Base-by-base conservation (phyloP, 2,113 vertebrate genomes). In the Struthio camelus region DNA sequence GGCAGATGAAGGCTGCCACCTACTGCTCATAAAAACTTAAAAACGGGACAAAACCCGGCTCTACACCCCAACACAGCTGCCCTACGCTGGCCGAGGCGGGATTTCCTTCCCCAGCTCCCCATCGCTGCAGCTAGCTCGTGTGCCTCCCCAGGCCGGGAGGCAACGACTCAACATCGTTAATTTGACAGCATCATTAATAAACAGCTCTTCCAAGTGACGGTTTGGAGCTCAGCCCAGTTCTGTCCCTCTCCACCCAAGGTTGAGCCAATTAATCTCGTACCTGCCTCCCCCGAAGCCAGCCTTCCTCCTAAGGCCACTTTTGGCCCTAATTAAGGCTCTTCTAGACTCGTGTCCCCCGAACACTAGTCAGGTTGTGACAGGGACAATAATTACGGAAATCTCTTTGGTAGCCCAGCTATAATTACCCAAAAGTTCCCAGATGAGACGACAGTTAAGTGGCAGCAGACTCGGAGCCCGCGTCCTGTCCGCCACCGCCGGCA, bases 261-360 rank as follows among this genome's bases (percentile, higher is more conserved):
- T 34, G 73, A 23, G 79, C 89, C 94, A 94, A 97, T 97, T 96
- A 97, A 77, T 44, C 71, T 40, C 85, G 73, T 82, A 32, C 53
- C 42, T 80, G 76, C 66, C 73, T 54, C 70, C 34, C 36, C 65
- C 7, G 78, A 10, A 93, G 95, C 48, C 85, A 46, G 65, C 40
- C 66, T 76, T 36, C 62, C 79, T 44, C 51, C 0, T 38, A 42
- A 64, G 77, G 51, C 62, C 53, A 8, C 2, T 1, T 1, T 24
- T 10, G 38, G 79, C 36, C 70, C 93, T 96, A 84, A 96, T 97
- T 97, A 95, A 75, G 85, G 17, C 76, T 93, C 54, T 61, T 93
- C 73, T 4, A 62, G 71, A 80, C 48, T 73, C 69, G 56, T 2
- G 56, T 89, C 86, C 81, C 46, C 70, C 8, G 10, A 38, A 56